phyloP scores from a whole-genome alignment of 92 coral and sea anemone species.

The Porites rus region DNA sequence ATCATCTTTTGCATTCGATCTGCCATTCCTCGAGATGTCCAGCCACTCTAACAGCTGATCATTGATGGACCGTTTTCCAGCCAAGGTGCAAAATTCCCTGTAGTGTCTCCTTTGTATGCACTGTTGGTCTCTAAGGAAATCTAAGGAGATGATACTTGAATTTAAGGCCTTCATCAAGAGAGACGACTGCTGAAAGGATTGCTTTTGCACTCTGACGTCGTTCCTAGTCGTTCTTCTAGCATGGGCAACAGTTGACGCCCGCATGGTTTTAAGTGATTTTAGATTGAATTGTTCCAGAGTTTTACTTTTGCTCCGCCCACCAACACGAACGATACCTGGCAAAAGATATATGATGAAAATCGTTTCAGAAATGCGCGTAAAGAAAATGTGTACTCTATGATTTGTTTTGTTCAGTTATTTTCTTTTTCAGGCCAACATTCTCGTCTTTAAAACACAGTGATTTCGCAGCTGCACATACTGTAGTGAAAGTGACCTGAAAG shows the following conservation, averaged over 20 bases:
- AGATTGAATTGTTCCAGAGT: slow-evolving; percentile 54
- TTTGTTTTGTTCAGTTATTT: too few species aligned
- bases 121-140: background rate
- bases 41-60: slow-evolving; percentile 66
- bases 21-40: background rate
- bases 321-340: slow-evolving; percentile 83
- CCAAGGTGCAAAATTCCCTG: background rate
- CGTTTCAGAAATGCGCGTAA: too few species aligned
- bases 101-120: slow-evolving; percentile 33
- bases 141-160: slow-evolving; percentile 48
- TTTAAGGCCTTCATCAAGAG: slow-evolving; percentile 11
- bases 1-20: background rate
- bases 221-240: background rate
- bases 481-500: too few species aligned
- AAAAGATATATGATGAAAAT: background rate
- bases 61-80: slow-evolving; percentile 6
- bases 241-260: background rate
- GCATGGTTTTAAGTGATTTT: background rate
- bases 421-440: too few species aligned
- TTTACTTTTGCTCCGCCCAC: slow-evolving; percentile 84
- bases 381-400: too few species aligned
- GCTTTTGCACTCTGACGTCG: background rate
- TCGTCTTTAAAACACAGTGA: too few species aligned
- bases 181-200: background rate
- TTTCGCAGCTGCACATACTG: too few species aligned